Percentiles rank a stretch among this genome's conserved stretches.
Conservation (phyloP, 2,113 vertebrate genomes). For the Dasypus novemcinctus region DNA sequence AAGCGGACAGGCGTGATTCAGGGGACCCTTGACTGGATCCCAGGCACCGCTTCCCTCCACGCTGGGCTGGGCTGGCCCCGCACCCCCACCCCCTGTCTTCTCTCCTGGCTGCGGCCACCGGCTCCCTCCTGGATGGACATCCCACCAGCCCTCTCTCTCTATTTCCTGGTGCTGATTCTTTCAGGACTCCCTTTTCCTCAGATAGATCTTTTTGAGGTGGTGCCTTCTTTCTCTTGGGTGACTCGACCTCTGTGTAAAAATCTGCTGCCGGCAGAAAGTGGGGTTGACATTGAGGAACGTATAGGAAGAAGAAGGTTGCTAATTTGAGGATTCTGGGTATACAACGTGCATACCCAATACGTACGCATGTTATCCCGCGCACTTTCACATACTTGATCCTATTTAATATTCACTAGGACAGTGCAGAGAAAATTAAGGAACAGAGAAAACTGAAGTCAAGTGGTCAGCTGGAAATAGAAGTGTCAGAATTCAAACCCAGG, state of each 20-base stretch:
- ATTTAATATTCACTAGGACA: background rate
- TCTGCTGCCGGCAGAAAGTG: background rate
- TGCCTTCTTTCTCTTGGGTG: background rate
- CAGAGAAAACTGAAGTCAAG: background rate
- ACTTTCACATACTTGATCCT: background rate
- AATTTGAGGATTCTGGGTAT: background rate
- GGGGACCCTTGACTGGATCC: background rate
- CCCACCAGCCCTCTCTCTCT: background rate
- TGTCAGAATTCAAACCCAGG: background rate
- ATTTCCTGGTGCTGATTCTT: background rate
- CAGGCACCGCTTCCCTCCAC: background rate
- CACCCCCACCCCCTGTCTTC: background rate
- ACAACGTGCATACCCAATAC: too few species aligned
- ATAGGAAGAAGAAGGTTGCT: background rate
- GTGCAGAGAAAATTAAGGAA: background rate
- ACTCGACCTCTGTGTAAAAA: background rate
- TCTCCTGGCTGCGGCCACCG: background rate
- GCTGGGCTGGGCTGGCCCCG: too few species aligned
- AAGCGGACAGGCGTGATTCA: background rate
- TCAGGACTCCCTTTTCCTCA: background rate
- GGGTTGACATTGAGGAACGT: background rate
- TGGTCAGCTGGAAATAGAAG: background rate
- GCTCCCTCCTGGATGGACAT: background rate
- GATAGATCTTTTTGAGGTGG: background rate
- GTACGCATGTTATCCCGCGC: too few species aligned